Base-by-base conservation (phyloP, 2,888 invertebrate species). In the Nasonia oneida region DNA sequence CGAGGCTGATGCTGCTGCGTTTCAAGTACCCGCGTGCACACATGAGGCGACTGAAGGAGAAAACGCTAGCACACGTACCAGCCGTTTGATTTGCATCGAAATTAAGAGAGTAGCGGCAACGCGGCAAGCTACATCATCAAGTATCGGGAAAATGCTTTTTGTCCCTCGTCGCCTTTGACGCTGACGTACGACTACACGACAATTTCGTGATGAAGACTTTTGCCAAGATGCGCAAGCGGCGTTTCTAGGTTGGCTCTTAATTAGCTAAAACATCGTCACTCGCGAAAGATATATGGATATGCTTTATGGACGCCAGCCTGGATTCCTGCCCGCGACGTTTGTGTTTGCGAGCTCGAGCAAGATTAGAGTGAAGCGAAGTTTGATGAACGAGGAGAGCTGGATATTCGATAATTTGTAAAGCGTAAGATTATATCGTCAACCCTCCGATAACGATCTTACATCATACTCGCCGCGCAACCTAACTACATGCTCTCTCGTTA, bases 41-140 rank as follows among this genome's bases (percentile, higher is more conserved):
- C 29, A 29, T 29, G 29, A 29, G n/a, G 57, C 23, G 57, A 61
- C 6, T n/a, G 3, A 23, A 29, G 53, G 15, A 75, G 50, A 75
- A 29, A n/a, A 61, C 37, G 64, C 23, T 42, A 42, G 23, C 12
- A n/a, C 8, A 29, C 64, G 42, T n/a, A 42, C n/a, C 23, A 33
- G 15, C 61, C 37, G 64, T 61, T 81, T 81, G 81, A 81, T 81
- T 74, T 64, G 81, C 61, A 47, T 74, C 64, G 47, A 64, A 64
- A 74, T 81, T 73, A 74, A 80, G 53, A 71, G 71, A 47, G 67
- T n/a, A 23, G 6, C n/a, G 57, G 57, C 57, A 61, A 61, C 8
- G n/a, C 33, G 12, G 33, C 33, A 15, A 29, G 12, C 14, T 15
- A 10, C 23, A 61, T 37, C 37, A 37, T 37, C 37, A 37, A 42